Evolutionary conservation across 2,113 vertebrate species (phyloP).

Genomic region (Macquaria ambigua): DNA sequence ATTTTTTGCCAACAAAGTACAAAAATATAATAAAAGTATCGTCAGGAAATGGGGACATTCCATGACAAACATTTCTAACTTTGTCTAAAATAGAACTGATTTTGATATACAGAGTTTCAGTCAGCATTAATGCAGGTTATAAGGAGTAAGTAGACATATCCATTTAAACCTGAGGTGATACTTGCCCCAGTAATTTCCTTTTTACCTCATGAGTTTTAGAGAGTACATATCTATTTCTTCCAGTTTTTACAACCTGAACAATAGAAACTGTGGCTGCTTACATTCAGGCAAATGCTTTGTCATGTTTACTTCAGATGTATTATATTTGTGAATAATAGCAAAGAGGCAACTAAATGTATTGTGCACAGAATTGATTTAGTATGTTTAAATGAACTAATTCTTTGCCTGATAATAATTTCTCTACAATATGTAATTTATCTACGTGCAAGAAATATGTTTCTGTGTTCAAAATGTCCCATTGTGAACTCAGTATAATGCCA

Average conservation of each 20-base stretch:
- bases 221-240: background rate
- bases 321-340: conserved; percentile 39
- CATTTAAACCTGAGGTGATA: background rate
- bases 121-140: conserved; percentile 3
- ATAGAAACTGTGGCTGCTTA: conserved; percentile 2
- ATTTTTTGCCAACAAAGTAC: background rate
- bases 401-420: background rate
- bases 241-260: conserved; percentile 3
- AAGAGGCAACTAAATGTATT: background rate
- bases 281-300: conserved; percentile 28
- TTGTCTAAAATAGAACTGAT: background rate
- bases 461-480: background rate
- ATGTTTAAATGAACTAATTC: background rate
- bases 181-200: background rate
- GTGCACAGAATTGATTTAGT: background rate
- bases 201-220: background rate
- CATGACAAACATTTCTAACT: background rate
- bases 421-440: background rate
- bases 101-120: background rate
- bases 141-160: background rate
- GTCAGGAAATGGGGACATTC: background rate
- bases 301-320: conserved; percentile 31
- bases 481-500: conserved; percentile 38
- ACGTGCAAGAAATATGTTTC: background rate
- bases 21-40: background rate